Conservation (phyloP, 2,888 invertebrate species). For the Thecophora atra region DNA sequence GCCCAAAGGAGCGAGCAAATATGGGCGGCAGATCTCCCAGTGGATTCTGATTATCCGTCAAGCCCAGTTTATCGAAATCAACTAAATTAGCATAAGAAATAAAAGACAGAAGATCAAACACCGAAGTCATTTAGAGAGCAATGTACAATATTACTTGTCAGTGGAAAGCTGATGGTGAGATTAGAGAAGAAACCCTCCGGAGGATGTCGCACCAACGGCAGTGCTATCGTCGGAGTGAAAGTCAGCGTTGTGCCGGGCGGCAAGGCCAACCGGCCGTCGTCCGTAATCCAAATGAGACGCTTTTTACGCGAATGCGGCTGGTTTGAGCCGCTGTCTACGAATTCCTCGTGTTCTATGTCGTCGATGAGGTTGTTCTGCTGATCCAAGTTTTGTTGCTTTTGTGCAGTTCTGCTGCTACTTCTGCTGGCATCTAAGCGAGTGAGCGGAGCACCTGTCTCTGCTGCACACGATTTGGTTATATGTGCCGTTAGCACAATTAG, state of each 20-base stretch:
- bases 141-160: slow-evolving; percentile 80
- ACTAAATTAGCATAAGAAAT: slow-evolving; percentile 73
- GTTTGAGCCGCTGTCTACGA: slow-evolving; percentile 47
- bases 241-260: slow-evolving; percentile 85
- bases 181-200: slow-evolving; percentile 87
- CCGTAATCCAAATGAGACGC: slow-evolving; percentile 85
- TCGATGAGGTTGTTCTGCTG: slow-evolving; percentile 40
- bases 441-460: slow-evolving; percentile 24
- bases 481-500: slow-evolving; percentile 41
- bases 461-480: slow-evolving; percentile 33
- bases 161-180: slow-evolving; percentile 83
- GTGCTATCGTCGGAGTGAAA: slow-evolving; percentile 81
- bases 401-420: not conserved
- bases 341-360: slow-evolving; percentile 48
- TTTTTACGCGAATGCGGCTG: slow-evolving; percentile 79
- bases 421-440: not conserved
- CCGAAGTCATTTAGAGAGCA: too few species aligned
- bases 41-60: slow-evolving; percentile 90
- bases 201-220: slow-evolving; percentile 86
- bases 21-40: slow-evolving; percentile 82
- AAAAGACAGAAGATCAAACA: too few species aligned
- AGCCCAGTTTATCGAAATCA: slow-evolving; percentile 84
- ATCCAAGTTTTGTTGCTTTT: slow-evolving; percentile 35
- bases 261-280: slow-evolving; percentile 82
- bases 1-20: slow-evolving; percentile 79